phyloP scores from a whole-genome alignment of 2,888 invertebrate species.

The Drosophila birchii region DNA sequence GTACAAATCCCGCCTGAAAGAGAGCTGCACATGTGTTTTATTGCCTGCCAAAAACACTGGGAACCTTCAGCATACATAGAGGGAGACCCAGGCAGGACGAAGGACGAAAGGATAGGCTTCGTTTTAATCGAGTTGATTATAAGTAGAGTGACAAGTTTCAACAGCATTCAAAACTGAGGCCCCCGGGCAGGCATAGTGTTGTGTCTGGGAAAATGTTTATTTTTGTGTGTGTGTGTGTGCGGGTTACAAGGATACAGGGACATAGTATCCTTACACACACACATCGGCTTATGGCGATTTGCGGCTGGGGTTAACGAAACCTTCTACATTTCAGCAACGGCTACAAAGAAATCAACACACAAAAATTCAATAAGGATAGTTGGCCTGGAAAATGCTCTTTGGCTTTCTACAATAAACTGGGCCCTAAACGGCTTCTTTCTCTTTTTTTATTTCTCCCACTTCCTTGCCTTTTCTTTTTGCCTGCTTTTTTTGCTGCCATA shows the following conservation, averaged over 20 bases:
- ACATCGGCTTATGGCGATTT: constrained; percentile 61
- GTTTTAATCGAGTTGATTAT: constrained; percentile 74
- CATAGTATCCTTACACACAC: constrained; percentile 7
- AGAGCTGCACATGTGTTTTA: constrained; percentile 58
- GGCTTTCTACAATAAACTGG: constrained; percentile 39
- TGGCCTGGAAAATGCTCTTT: constrained; percentile 33
- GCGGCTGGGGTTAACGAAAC: constrained; percentile 44
- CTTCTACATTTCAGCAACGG: constrained; percentile 23
- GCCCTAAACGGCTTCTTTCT: constrained; percentile 30
- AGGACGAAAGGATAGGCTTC: constrained; percentile 25
- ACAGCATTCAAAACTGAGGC: constrained; percentile 67
- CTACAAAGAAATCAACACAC: constrained; percentile 62
- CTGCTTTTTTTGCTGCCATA: constrained; percentile 34
- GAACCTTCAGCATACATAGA: neutral
- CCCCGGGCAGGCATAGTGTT: constrained; percentile 1
- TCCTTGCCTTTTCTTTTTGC: constrained; percentile 8
- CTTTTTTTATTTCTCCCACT: constrained; percentile 1
- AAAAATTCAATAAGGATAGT: constrained; percentile 35
- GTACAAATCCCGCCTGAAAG: constrained; percentile 10
- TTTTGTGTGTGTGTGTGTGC: constrained; percentile 16
- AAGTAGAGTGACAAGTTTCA: constrained; percentile 70
- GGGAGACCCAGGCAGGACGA: neutral
- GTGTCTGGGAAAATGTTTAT: constrained; percentile 33
- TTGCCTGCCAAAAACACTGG: constrained; percentile 49
- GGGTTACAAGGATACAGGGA: constrained; percentile 13